Base-by-base conservation (phyloP, 2,113 vertebrate genomes). In the Oceanodroma tethys region DNA sequence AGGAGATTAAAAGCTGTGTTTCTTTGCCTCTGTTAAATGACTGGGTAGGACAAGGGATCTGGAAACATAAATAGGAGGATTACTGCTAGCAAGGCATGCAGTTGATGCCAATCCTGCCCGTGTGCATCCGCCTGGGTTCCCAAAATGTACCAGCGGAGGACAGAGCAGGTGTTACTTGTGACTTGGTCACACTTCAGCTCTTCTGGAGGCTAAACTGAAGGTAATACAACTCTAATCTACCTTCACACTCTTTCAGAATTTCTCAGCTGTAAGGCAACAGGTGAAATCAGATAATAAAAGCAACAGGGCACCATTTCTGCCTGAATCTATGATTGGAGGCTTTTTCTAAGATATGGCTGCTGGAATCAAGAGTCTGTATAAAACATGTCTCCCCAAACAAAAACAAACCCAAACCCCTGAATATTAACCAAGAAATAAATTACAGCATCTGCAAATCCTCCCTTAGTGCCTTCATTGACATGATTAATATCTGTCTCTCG, bases 91-190 rank as follows among this genome's bases (percentile, higher is more conserved):
- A 53, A 70, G 40, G 21, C 2, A 3, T 47, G 32, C 9, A 47
- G 29, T 55, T 94, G 53, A 34, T 47, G 30, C 26, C 45, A 34
- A 17, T 93, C 50, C 43, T 86, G 52, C 50, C 56, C 30, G 15
- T 81, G 43, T 81, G 52, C 23, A 68, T 67, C 59, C 0, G 0
- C n/a, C 18, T 59, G 63, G 10, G 11, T 55, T 81, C 17, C 36
- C 19, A 81, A 63, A 86, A 63, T 27, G 9, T 78, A 59, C 11
- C 0, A 0, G 17, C 0, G 0, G 30, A 82, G 22, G 50, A 62
- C 40, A 72, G 52, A 76, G 14, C 2, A 15, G 59, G 6, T 58
- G 29, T 82, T 73, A 66, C 18, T 76, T 68, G 27, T 85, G 66
- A 27, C 55, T 78, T 93, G 42, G 29, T 84, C 82, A 83, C 10